Evolutionary conservation across 2,888 invertebrate genomes (phyloP), one percentile per base, ranked within the genome.

Genomic region (Operophtera brumata): DNA sequence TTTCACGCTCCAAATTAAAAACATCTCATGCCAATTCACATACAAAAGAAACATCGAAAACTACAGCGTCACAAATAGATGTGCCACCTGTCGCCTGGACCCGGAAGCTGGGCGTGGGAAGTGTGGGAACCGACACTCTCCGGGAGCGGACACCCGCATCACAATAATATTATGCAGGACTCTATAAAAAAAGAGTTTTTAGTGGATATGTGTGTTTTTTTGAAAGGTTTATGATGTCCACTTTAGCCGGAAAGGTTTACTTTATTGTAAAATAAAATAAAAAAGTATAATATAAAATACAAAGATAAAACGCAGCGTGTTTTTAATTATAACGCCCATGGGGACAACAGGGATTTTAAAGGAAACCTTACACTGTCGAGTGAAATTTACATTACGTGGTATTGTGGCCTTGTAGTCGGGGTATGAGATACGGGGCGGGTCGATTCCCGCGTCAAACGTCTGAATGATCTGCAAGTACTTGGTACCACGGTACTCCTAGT

Each of bases 21-120:
- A 42, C 43, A 39, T 45, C 30, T 48, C 7, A 56, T 37, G 52
- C 41, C 52, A 49, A 49, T 52, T 53, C 57, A 40, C 39, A n/a
- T 34, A 41, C 20, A 51, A 45, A 39, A 28, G 37, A 40, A 47
- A 41, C 26, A 30, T 41, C 8, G 13, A 35, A 36, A 41, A 44
- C 45, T 9, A 32, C 26, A 26, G 44, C 30, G 47, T 32, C 48
- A 43, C 42, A 47, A 13, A 45, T 28, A 43, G 47, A 3, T 12
- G 30, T 13, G 28, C 40, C 59, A 59, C 59, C 59, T 59, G 59
- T 49, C 53, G 36, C 36, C 10, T 43, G 63, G 62, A 69, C 73
- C 71, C 73, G 73, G 71, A 73, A 71, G 54, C 52, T 7, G 5
- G 45, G 57, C 41, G 26, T 39, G 28, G 41, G 26, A 13, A 50